Evolutionary conservation across 2,113 vertebrate genomes (phyloP).

Genomic region (Anseranas semipalmata): DNA sequence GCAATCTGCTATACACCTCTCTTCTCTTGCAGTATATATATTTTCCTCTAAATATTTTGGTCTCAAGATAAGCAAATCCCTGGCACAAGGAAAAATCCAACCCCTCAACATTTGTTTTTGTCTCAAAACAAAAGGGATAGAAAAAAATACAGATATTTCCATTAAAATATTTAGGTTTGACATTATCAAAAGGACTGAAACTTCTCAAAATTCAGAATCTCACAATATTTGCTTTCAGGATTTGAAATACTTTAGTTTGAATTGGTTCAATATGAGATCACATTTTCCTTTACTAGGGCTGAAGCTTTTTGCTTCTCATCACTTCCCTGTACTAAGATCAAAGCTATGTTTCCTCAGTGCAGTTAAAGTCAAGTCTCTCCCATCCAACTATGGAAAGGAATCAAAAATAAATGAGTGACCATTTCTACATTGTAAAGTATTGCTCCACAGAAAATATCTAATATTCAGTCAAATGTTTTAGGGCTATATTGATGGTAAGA

Average conservation of each 20-base stretch:
- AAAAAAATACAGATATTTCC: background rate
- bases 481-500: background rate
- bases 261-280: background rate
- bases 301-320: background rate
- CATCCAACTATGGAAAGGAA: background rate
- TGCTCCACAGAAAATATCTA: background rate
- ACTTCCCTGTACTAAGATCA: background rate
- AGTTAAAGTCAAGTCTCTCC: background rate
- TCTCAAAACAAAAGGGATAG: background rate
- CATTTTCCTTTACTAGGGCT: background rate
- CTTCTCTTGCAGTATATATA: background rate
- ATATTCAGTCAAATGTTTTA: background rate
- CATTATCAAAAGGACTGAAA: background rate
- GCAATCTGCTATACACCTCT: background rate
- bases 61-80: background rate
- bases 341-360: background rate
- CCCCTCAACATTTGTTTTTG: background rate
- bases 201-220: background rate
- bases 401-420: background rate
- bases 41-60: background rate
- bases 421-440: background rate
- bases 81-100: background rate
- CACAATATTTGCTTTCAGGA: background rate
- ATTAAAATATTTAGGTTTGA: background rate
- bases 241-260: background rate